Evolutionary conservation across 2,888 invertebrate species (phyloP).

Genomic region (Stomorhina lunata): DNA sequence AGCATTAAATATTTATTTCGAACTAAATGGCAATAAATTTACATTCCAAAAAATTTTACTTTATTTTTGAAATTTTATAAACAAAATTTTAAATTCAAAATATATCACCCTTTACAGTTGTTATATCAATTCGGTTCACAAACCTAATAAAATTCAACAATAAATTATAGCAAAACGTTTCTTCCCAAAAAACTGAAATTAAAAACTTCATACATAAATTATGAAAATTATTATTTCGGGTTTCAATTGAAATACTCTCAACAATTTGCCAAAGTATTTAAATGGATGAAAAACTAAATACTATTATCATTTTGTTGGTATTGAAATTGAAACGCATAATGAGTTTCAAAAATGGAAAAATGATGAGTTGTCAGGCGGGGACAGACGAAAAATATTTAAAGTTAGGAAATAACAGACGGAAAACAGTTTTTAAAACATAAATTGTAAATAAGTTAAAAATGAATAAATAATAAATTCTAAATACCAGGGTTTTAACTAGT

Average conservation of each 20-base stretch:
- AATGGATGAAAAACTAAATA: neutral
- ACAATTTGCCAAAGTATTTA: conserved; percentile 8
- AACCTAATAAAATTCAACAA: neutral
- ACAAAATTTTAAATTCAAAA: no score
- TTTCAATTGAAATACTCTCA: neutral
- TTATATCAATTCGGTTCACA: neutral
- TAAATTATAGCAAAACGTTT: neutral
- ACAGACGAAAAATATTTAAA: conserved; percentile 4
- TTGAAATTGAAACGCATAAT: conserved; percentile 2
- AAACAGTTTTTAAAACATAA: neutral
- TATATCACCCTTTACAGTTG: no score
- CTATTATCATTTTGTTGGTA: conserved; percentile 7
- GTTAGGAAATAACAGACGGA: neutral
- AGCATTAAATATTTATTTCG: no score
- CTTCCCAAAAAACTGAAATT: neutral
- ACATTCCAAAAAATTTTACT: no score
- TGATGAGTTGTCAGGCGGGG: neutral
- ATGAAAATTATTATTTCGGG: neutral
- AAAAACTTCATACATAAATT: conserved; percentile 6
- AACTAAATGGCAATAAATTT: no score
- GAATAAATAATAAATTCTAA: conserved; percentile 36
- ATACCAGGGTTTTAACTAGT: neutral
- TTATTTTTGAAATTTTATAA: no score
- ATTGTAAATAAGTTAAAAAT: neutral
- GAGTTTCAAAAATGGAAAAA: neutral